Evolutionary conservation across 2,113 vertebrate genomes (phyloP), one percentile per base, ranked within the genome.

Genomic region (Forbesichthys papilliferus): DNA sequence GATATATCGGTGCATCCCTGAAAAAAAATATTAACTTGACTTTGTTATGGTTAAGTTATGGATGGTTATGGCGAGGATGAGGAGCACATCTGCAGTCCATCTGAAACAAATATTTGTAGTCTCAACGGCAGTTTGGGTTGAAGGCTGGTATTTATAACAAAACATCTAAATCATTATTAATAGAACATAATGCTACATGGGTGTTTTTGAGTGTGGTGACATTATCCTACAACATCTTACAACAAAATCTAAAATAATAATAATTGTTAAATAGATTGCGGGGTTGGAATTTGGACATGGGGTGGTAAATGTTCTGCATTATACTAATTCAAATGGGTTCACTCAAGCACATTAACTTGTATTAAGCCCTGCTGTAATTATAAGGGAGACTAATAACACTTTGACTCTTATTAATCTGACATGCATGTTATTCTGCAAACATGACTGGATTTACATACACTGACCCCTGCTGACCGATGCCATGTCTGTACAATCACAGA

Each of bases 321-420:
- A 81, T 68, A 73, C 67, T 61, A 55, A 69, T 55, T 73, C 58
- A 13, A 54, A 73, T 27, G 75, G 69, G 62, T 71, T 77, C 20
- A 64, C 36, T 59, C 18, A 74, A 61, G 55, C 54, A 69, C 74
- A 83, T 81, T 73, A 77, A 80, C 33, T 58, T 65, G 75, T 46
- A 73, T 68, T 78, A 82, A 84, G 79, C 77, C 59, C 54, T 61
- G 58, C 71, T 66, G 59, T 84, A 80, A 78, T 85, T 80, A 69
- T 73, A 64, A 68, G 47, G 46, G 48, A 68, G 66, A 56, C 65
- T 66, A 77, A 72, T 74, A 48, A 80, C 58, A 54, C 60, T 69
- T 48, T 61, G 64, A 69, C 9, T 66, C 61, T 59, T 78, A 58
- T 66, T 68, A 69, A 78, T 74, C 34, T 79, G 57, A 56, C 18